Evolutionary conservation across 2,797 vertebrate species (phyloP).

Genomic region (Ptychadena robeensis): DNA sequence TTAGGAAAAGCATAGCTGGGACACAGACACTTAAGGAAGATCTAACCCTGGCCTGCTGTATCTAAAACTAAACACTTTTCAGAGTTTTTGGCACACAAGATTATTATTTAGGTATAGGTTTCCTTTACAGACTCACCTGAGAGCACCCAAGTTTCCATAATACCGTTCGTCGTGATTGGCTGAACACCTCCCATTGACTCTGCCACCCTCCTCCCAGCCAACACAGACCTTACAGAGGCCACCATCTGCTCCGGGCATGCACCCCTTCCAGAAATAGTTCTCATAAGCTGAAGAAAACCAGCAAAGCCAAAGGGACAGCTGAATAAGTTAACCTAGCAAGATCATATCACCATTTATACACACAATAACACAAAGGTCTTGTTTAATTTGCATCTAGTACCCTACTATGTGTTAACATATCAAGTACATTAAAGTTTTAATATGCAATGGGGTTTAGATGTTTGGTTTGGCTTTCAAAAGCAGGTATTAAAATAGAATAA

Average conservation of each 20-base stretch:
- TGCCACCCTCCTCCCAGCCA: slow-evolving; percentile 81
- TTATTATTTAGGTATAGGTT: neutral
- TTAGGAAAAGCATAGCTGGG: neutral
- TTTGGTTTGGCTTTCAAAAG: neutral
- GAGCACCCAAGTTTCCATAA: slow-evolving; percentile 89
- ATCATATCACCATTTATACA: neutral
- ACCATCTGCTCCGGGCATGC: slow-evolving; percentile 85
- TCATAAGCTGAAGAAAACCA: slow-evolving; percentile 75
- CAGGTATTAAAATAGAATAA: neutral
- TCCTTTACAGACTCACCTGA: slow-evolving; percentile 74
- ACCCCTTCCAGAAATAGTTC: slow-evolving; percentile 89
- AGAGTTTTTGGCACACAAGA: neutral
- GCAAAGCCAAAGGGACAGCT: neutral
- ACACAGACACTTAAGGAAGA: neutral
- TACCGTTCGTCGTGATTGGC: slow-evolving; percentile 88
- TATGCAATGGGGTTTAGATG: neutral
- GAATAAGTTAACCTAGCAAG: neutral
- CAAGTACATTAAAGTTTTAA: neutral
- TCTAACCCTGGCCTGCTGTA: neutral
- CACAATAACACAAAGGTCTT: neutral
- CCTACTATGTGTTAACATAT: neutral
- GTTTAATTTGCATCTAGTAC: no score
- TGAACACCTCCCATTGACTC: slow-evolving; percentile 77
- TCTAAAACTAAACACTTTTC: neutral
- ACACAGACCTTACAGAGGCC: slow-evolving; percentile 90